These are phyloP conservation scores for Drosophila sturtevanti DNA, from an alignment of 1,140 invertebrate species.

Conservation along the genomic window DNA sequence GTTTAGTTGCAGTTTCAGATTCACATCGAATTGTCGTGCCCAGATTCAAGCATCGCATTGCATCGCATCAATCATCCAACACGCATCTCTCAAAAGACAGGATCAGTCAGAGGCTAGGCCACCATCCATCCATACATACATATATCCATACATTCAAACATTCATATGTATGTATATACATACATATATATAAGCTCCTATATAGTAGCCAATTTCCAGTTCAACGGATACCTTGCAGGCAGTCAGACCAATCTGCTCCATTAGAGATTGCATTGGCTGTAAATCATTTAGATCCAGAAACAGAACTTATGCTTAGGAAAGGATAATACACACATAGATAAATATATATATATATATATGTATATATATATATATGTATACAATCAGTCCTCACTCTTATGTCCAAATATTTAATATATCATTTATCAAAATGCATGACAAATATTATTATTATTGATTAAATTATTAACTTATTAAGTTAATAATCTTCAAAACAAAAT, in stretches of 20 bases:
- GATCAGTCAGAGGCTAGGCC: constrained; percentile 26
- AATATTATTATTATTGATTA: no score
- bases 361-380: not conserved
- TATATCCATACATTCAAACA: no score
- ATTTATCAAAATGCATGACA: no score
- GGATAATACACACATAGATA: not conserved
- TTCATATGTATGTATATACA: no score
- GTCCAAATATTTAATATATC: no score
- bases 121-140: no score
- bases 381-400: not conserved
- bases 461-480: no score
- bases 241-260: constrained; percentile 1
- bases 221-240: constrained; percentile 6
- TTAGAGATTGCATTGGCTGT: not conserved
- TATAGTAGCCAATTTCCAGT: constrained; percentile 10
- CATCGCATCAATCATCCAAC: constrained; percentile 77
- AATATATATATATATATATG: not conserved
- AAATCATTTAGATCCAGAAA: constrained; percentile 18
- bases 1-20: constrained; percentile 77
- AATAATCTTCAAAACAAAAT: no score
- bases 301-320: constrained; percentile 12
- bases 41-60: constrained; percentile 34
- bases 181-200: not conserved
- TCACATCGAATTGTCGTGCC: constrained; percentile 73
- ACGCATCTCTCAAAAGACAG: constrained; percentile 54